These are phyloP conservation scores for Colinus virginianus DNA, from an alignment of 2,113 vertebrate genomes.

Conservation along the genomic window DNA sequence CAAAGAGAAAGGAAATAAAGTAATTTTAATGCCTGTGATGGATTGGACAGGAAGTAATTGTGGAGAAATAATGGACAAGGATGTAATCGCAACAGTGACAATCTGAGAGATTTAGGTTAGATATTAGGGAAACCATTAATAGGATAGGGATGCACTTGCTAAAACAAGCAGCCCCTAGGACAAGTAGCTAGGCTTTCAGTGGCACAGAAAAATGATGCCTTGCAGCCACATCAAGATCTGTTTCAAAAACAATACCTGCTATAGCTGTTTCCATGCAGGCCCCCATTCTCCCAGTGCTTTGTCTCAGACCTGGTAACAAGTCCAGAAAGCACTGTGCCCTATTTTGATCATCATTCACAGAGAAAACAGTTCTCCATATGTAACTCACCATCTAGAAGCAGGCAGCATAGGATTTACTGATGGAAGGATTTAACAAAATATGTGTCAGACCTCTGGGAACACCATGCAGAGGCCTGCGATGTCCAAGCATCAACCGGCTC, in stretches of 20 bases:
- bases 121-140: constrained; percentile 24
- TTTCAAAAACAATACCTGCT: background rate
- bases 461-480: background rate
- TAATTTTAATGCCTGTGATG: background rate
- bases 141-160: background rate
- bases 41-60: constrained; percentile 8
- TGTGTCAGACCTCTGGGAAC: background rate
- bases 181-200: background rate
- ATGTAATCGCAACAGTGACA: constrained; percentile 18
- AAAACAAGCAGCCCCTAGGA: constrained; percentile 1
- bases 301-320: background rate
- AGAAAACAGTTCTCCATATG: background rate
- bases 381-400: background rate
- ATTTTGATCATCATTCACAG: background rate
- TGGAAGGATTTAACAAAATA: background rate
- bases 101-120: constrained; percentile 21
- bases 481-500: background rate
- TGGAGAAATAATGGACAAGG: background rate
- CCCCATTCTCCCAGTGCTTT: background rate
- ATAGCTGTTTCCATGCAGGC: background rate
- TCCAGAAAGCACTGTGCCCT: background rate
- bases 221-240: background rate
- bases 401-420: background rate
- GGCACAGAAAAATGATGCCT: background rate
- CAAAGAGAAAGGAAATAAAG: background rate